phyloP scores from a whole-genome alignment of 2,888 invertebrate species.

The Physocephala rufipes region DNA sequence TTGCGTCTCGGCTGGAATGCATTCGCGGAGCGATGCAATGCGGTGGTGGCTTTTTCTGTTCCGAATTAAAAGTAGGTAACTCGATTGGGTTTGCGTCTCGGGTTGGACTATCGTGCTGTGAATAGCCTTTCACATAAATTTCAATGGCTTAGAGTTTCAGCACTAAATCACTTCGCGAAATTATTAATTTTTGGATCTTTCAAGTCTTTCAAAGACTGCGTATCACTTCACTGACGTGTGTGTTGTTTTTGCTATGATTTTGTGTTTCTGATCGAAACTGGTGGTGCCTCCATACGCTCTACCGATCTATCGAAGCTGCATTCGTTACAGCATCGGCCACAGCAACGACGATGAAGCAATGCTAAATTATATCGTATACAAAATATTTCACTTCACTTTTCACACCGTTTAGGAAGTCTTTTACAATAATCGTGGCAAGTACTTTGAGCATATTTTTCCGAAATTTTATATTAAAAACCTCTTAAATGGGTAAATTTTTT shows the following conservation, averaged over 20 bases:
- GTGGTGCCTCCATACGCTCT: slow-evolving; percentile 26
- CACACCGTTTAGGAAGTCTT: slow-evolving; percentile 7
- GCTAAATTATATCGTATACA: slow-evolving; percentile 5
- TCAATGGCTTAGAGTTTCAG: background rate
- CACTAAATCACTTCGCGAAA: slow-evolving; percentile 17
- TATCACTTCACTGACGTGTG: slow-evolving; percentile 13
- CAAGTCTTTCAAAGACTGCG: background rate
- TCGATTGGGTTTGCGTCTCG: slow-evolving; percentile 1
- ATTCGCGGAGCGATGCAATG: slow-evolving; percentile 22
- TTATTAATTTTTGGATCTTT: slow-evolving; percentile 5
- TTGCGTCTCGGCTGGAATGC: slow-evolving; percentile 10
- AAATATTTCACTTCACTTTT: slow-evolving; percentile 25
- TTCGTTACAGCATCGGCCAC: slow-evolving; percentile 29
- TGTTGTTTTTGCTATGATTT: slow-evolving; percentile 13
- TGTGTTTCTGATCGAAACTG: slow-evolving; percentile 20
- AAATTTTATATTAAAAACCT: slow-evolving; percentile 10
- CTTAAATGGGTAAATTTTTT: slow-evolving; percentile 42
- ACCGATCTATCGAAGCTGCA: slow-evolving; percentile 27
- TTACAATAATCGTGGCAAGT: slow-evolving; percentile 21
- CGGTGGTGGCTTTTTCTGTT: background rate
- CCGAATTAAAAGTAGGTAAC: background rate
- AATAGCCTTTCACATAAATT: background rate
- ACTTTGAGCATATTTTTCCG: slow-evolving; percentile 23
- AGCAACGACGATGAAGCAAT: slow-evolving; percentile 23
- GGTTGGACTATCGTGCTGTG: background rate